Evolutionary conservation across 2,797 vertebrate genomes (phyloP), one percentile per base, ranked within the genome.

Genomic region (Cuculus canorus): DNA sequence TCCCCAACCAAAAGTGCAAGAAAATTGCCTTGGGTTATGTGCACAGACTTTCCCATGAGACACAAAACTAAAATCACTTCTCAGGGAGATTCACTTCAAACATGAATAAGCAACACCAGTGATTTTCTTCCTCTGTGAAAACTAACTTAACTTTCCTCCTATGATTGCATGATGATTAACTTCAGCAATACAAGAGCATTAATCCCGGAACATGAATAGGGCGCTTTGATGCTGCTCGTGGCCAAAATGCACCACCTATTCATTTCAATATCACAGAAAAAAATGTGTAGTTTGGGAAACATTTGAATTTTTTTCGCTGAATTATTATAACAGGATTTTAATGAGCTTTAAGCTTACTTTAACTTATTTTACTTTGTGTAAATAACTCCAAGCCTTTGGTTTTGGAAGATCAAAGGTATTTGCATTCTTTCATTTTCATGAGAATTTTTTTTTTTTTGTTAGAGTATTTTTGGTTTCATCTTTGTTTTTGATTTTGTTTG

Each of bases 191-290:
- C 69, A 70, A 93, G 28, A 91, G 17, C 56, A 96, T 96, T 97
- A 97, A 97, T 98, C 97, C 92, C 96, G 96, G 80, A 53, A 95
- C 92, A 96, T 85, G 86, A 98, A 97, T 92, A 98, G 97, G 95
- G 96, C 96, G 96, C 98, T 99, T 99, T 99, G 98, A 99, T 98
- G 98, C 98, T 99, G 96, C 98, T 98, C 98, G 96, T 97, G 98
- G 97, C 93, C 93, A 75, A 94, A 97, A 97, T 96, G 96, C 81
- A 96, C 95, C 97, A 97, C 97, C 97, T 98, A 98, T 88, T 99
- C 97, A 99, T 99, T 99, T 99, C 98, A 99, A 99, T 98, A 99
- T 99, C 98, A 98, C 96, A 98, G 97, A 92, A 97, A 97, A 97
- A 22, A 98, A 72, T 76, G 96, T 96, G 97, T 91, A 97, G 97